phyloP scores from a whole-genome alignment of 2,888 invertebrate genomes.

The Ectemnius continuus region DNA sequence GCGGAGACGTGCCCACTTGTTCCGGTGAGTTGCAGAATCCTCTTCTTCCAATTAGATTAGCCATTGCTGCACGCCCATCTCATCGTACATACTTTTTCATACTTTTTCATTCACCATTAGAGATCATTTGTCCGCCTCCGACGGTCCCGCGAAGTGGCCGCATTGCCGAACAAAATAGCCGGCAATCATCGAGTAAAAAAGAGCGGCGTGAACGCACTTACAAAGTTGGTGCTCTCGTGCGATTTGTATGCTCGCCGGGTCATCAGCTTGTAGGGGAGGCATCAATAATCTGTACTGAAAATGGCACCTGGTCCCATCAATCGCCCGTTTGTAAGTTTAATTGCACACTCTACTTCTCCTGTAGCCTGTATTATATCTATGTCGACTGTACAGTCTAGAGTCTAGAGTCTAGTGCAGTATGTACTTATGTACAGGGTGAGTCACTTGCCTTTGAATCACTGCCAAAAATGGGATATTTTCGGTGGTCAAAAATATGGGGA shows the following conservation, averaged over 20 bases:
- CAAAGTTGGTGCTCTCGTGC: slow-evolving; percentile 89
- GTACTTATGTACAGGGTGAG: no score
- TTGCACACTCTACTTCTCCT: no score
- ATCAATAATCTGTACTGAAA: slow-evolving; percentile 91
- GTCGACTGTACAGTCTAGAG: no score
- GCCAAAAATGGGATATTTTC: no score
- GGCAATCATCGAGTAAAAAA: slow-evolving; percentile 68
- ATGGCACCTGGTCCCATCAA: slow-evolving; percentile 92
- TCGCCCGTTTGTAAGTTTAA: slow-evolving; percentile 86
- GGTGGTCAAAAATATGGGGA: no score
- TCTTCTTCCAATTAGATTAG: neutral
- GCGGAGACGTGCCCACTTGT: slow-evolving; percentile 87
- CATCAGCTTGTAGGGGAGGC: slow-evolving; percentile 87
- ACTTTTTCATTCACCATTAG: slow-evolving; percentile 77
- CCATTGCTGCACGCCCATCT: no score
- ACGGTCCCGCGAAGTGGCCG: slow-evolving; percentile 86
- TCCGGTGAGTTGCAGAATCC: slow-evolving; percentile 79
- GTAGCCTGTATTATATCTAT: no score
- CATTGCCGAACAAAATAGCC: slow-evolving; percentile 78
- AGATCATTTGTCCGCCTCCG: slow-evolving; percentile 90
- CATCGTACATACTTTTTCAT: no score
- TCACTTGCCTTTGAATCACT: no score
- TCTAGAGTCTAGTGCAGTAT: no score
- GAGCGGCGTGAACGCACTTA: slow-evolving; percentile 76
- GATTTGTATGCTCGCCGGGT: slow-evolving; percentile 86